Evolutionary conservation across 2,888 invertebrate species (phyloP).

Genomic region (Entomobrya multifasciata): DNA sequence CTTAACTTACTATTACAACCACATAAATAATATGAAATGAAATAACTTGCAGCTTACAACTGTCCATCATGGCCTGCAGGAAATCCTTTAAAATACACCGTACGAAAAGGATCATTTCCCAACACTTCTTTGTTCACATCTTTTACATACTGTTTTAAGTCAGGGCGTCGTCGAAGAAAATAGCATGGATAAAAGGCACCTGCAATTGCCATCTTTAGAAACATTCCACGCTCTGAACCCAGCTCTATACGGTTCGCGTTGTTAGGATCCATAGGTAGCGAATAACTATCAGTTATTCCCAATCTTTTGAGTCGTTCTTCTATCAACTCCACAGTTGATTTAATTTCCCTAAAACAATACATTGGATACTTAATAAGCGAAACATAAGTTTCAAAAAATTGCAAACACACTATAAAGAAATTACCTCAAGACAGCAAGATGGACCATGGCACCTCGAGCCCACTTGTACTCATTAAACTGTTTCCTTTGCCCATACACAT

Average conservation of each 20-base stretch:
- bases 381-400: neutral
- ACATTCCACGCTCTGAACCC: slow-evolving; percentile 73
- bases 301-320: slow-evolving; percentile 84
- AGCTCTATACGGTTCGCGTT: slow-evolving; percentile 54
- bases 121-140: slow-evolving; percentile 86
- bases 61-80: slow-evolving; percentile 85
- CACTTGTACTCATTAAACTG: slow-evolving; percentile 56
- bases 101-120: slow-evolving; percentile 89
- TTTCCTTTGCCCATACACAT: neutral
- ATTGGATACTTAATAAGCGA: neutral
- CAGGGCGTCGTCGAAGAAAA: slow-evolving; percentile 85
- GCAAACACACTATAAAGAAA: neutral
- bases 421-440: slow-evolving; percentile 74
- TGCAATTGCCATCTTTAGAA: slow-evolving; percentile 83
- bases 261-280: neutral
- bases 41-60: slow-evolving; percentile 83
- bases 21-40: neutral
- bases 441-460: slow-evolving; percentile 72
- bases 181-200: slow-evolving; percentile 97
- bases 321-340: slow-evolving; percentile 87
- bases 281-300: slow-evolving; percentile 40
- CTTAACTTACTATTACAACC: too few species aligned
- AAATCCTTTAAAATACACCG: slow-evolving; percentile 85
- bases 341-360: slow-evolving; percentile 85
- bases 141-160: slow-evolving; percentile 85